Evolutionary conservation across 2,113 vertebrate genomes (phyloP).

Genomic region (Thomomys bottae): DNA sequence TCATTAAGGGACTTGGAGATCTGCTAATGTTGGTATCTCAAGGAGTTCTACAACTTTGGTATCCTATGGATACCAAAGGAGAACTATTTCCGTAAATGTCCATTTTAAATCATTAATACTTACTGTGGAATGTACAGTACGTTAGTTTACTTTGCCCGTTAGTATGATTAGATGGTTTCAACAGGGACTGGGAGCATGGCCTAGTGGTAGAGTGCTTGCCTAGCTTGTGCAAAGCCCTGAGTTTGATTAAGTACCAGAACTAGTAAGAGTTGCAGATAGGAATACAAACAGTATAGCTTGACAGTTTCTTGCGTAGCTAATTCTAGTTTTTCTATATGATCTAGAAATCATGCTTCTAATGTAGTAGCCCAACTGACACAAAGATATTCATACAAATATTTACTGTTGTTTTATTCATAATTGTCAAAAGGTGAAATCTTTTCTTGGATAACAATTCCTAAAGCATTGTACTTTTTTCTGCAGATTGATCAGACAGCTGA

Average conservation of each 20-base stretch:
- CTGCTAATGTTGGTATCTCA: not conserved
- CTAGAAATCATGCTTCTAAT: not conserved
- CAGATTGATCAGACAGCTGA: constrained; percentile 92
- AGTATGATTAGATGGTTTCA: not conserved
- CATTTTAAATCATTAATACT: not conserved
- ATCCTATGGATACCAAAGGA: too few relatives aligned
- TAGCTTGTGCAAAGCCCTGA: too few relatives aligned
- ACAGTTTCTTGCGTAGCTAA: not conserved
- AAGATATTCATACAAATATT: not conserved
- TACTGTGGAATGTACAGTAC: not conserved
- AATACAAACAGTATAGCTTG: not conserved
- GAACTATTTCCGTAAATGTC: not conserved
- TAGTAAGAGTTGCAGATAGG: not conserved
- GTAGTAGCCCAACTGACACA: not conserved
- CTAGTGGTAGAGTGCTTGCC: too few relatives aligned
- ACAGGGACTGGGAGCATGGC: too few relatives aligned
- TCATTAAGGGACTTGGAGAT: not conserved
- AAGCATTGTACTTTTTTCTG: constrained; percentile 66
- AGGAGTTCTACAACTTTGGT: not conserved
- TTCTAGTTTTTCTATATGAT: not conserved
- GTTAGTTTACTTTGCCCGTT: not conserved
- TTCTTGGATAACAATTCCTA: constrained; percentile 38
- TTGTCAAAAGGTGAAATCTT: not conserved
- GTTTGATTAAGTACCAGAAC: not conserved
- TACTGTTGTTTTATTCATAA: not conserved